Conservation (phyloP, 53 echinoderm and acorn worm species). For the Apostichopus leukothele region DNA sequence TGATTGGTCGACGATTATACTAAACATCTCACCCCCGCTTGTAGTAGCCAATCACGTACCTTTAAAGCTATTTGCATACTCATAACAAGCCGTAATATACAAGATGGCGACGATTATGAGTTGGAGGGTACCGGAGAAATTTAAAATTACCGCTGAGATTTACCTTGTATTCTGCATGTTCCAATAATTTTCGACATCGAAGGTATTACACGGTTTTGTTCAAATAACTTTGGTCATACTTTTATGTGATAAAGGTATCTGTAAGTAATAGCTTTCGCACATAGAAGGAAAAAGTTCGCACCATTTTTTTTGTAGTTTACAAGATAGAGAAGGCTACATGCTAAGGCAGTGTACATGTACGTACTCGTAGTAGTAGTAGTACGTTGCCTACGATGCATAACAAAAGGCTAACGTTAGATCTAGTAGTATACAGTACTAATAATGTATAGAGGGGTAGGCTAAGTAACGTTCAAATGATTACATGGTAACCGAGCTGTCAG, state of each 20-base stretch:
- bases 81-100: slow-evolving; percentile 9
- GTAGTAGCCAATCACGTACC: neutral
- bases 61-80: neutral
- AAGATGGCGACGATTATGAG: slow-evolving; percentile 9
- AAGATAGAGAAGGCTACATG: neutral
- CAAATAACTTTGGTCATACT: neutral
- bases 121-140: neutral
- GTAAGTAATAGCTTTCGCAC: neutral
- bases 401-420: no score
- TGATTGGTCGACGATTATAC: neutral
- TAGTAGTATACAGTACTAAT: no score
- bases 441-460: no score
- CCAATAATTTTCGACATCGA: neutral
- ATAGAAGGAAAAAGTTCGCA: neutral
- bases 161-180: neutral
- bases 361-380: no score
- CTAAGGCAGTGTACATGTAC: no score
- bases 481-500: no score
- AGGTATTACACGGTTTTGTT: neutral
- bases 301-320: neutral
- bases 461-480: no score
- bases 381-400: no score
- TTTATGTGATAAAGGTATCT: neutral
- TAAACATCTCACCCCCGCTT: neutral
- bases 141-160: neutral